Base-by-base conservation (phyloP, 2,888 invertebrate genomes). In the Drosophila borborema region DNA sequence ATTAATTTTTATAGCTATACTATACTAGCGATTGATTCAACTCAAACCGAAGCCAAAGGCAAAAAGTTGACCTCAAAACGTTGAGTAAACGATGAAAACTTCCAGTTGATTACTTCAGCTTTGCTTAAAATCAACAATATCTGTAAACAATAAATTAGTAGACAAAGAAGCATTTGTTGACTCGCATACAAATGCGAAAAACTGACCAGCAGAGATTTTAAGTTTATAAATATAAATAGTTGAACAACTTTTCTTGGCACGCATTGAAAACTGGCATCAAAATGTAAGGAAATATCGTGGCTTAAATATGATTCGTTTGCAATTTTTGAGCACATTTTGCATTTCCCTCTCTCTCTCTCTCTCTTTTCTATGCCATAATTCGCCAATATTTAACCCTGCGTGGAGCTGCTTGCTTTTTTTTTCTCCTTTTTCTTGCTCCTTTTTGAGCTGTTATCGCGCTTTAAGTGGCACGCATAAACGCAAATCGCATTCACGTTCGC, bases 391-490 rank as follows among this genome's bases (percentile, higher is more conserved):
- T 20, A 53, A 20, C 31, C 4, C 38, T 41, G 34, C 38, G 36
- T 43, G 12, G 14, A 41, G 34, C 31, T 46, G 12, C 12, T 2
- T 10, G 7, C 28, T 1, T 14, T 64, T 34, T 34, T 9, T 34
- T 34, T 9, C 2, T 34, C 2, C 2, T 9, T 34, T 34, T 34
- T 34, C 34, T 34, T 34, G 6, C 10, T 34, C 10, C 9, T 8
- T 41, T 49, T 18, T 43, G 1, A 31, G 51, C 45, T 48, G 60
- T 61, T 41, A 20, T 59, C 23, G 43, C 34, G 54, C 41, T 53
- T 66, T 72, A 54, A 72, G 66, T 66, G 58, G 48, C 74, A 62
- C 51, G 64, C 71, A 71, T 77, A 77, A 71, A 62, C 66, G 45
- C 34, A 55, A 65, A 59, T 73, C 67, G 63, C 59, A 74, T 68